A percentile compares a stretch with the other conserved stretches of the same genome.
Evolutionary conservation across 1,140 invertebrate species (phyloP).

Genomic region (Periplaneta americana): DNA sequence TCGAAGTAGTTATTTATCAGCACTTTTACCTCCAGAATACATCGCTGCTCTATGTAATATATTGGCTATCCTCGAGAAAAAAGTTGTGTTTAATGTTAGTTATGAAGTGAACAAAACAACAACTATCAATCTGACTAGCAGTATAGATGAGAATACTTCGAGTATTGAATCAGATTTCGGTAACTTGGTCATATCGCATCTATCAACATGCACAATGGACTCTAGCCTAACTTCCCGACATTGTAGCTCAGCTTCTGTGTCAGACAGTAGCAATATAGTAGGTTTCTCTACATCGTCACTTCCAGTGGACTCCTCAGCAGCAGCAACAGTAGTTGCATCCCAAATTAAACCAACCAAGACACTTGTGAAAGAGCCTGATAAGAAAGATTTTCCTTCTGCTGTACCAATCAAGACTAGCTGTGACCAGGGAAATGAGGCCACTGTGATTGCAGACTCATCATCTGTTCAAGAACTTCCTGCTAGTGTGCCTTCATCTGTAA

Average conservation of each 20-base stretch:
- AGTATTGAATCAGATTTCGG: background rate
- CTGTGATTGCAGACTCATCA: background rate
- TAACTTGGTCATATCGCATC: background rate
- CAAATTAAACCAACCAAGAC: conserved; percentile 37
- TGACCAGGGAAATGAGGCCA: background rate
- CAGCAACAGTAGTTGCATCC: conserved; percentile 15
- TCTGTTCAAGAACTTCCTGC: background rate
- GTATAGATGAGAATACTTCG: background rate
- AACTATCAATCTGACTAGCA: background rate
- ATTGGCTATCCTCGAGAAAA: conserved; percentile 56
- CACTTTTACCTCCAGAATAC: conserved; percentile 50
- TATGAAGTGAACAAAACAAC: conserved; percentile 30
- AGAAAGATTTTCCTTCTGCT: background rate
- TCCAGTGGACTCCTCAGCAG: background rate
- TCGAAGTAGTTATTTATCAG: conserved; percentile 3
- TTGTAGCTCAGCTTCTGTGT: conserved; percentile 27
- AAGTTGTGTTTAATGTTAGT: conserved; percentile 51
- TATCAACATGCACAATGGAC: conserved; percentile 12
- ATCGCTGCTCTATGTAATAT: conserved; percentile 72
- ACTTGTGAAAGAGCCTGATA: conserved; percentile 16
- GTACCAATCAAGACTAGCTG: background rate
- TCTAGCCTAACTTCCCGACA: background rate
- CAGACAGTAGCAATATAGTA: conserved; percentile 8
- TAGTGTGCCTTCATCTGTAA: background rate
- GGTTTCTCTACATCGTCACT: background rate